Evolutionary conservation across 2,888 invertebrate species (phyloP).

Genomic region (Nemotelus pantherinus): DNA sequence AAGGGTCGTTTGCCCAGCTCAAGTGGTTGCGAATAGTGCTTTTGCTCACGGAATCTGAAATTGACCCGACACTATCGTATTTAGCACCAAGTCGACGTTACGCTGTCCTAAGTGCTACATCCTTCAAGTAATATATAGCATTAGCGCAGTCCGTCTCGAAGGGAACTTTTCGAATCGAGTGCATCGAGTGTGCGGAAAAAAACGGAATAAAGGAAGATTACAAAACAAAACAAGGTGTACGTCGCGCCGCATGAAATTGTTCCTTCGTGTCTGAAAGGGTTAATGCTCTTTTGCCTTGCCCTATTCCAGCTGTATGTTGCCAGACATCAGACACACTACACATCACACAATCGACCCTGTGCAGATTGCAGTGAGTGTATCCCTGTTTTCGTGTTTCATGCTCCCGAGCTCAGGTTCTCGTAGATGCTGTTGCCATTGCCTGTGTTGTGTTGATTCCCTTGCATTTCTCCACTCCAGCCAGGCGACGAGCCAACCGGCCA

Average conservation of each 20-base stretch:
- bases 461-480: background rate
- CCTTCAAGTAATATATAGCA: too few relatives aligned
- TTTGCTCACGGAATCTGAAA: too few relatives aligned
- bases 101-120: too few relatives aligned
- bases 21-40: too few relatives aligned
- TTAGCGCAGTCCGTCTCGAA: too few relatives aligned
- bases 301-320: conserved; percentile 21
- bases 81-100: too few relatives aligned
- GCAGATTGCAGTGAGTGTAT: background rate
- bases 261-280: conserved; percentile 7
- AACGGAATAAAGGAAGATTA: background rate
- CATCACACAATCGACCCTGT: background rate
- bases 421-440: background rate
- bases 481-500: too few relatives aligned
- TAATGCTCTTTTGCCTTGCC: conserved; percentile 21
- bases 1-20: too few relatives aligned
- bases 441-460: background rate
- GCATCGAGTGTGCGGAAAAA: too few relatives aligned
- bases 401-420: background rate
- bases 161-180: too few relatives aligned
- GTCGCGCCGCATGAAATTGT: conserved; percentile 14
- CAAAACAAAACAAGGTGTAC: background rate
- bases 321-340: conserved; percentile 21
- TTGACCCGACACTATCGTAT: too few relatives aligned
- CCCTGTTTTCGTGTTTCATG: background rate